phyloP scores from a whole-genome alignment of 2,113 vertebrate genomes.

The Chloroceryle aenea region DNA sequence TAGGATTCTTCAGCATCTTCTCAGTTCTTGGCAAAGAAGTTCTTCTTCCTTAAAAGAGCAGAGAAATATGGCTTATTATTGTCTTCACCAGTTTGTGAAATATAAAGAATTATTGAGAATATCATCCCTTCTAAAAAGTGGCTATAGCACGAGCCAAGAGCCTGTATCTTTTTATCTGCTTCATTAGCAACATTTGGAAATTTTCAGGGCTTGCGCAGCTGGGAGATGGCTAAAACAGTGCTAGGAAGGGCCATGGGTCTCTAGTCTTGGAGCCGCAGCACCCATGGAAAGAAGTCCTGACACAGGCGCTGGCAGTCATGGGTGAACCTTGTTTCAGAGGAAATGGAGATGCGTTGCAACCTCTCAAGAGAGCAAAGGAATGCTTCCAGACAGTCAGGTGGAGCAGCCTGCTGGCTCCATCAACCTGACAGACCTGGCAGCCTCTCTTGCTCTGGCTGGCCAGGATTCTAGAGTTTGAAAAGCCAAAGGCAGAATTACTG shows the following conservation, averaged over 20 bases:
- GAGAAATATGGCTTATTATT: background rate
- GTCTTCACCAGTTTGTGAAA: background rate
- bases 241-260: background rate
- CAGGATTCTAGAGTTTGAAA: constrained; percentile 57
- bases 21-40: background rate
- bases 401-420: constrained; percentile 68
- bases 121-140: background rate
- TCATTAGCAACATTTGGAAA: background rate
- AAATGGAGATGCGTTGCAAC: constrained; percentile 64
- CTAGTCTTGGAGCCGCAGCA: constrained; percentile 18
- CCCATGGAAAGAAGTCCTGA: constrained; percentile 34
- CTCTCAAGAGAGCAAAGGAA: constrained; percentile 71
- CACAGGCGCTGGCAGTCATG: constrained; percentile 40
- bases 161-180: background rate
- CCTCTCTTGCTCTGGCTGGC: constrained; percentile 55
- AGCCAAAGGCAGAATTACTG: constrained; percentile 46
- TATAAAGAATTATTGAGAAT: background rate
- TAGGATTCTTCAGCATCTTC: background rate
- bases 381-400: constrained; percentile 76
- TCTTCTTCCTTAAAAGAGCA: background rate
- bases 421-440: constrained; percentile 62
- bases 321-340: constrained; percentile 68
- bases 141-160: background rate
- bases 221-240: background rate
- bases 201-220: constrained; percentile 5